phyloP scores from a whole-genome alignment of 2,888 invertebrate species.

The Chironomus riparius region DNA sequence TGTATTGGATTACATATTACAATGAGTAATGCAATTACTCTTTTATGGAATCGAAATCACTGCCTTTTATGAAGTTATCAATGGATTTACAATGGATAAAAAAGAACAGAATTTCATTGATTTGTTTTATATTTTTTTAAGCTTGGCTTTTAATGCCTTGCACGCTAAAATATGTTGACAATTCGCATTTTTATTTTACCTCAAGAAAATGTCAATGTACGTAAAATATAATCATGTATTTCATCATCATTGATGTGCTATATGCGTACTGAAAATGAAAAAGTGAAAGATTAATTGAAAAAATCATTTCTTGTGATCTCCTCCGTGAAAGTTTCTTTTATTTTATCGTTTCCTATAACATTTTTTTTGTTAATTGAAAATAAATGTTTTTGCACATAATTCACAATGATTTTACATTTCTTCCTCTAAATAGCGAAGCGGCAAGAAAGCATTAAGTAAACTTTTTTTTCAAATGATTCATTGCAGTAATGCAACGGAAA shows the following conservation, averaged over 20 bases:
- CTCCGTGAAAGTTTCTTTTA: background rate
- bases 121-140: background rate
- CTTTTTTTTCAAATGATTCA: background rate
- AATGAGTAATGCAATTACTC: background rate
- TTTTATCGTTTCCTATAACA: no score
- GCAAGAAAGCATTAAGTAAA: background rate
- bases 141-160: no score
- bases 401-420: conserved; percentile 3
- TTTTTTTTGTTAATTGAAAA: conserved; percentile 20
- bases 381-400: conserved; percentile 8
- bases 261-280: background rate
- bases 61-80: background rate
- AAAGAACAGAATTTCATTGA: background rate
- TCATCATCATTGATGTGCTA: background rate
- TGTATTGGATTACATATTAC: background rate
- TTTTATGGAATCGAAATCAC: background rate
- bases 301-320: background rate
- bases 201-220: background rate
- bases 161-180: no score
- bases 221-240: background rate
- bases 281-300: conserved; percentile 15
- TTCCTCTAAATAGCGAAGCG: background rate
- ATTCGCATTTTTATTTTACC: no score
- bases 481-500: background rate
- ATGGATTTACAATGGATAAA: background rate